Evolutionary conservation across 2,888 invertebrate species (phyloP).

Genomic region (Ariolimax columbianus): DNA sequence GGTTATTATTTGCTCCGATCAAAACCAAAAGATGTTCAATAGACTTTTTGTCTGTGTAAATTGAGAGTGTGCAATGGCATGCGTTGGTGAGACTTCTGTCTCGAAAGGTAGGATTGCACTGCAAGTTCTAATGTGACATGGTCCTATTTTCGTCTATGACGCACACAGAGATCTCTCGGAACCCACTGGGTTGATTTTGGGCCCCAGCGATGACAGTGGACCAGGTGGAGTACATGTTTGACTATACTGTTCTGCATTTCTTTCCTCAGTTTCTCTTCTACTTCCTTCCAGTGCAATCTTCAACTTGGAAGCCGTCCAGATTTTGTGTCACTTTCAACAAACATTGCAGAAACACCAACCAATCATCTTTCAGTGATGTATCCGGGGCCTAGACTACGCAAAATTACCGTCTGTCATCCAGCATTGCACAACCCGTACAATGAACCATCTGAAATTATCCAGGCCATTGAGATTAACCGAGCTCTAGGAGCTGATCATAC

Average conservation of each 20-base stretch:
- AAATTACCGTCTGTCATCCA: conserved; percentile 26
- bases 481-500: conserved; percentile 18
- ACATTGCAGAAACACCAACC: background rate
- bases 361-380: conserved; percentile 2
- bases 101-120: too few relatives aligned
- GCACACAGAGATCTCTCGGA: too few relatives aligned
- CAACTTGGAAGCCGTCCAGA: background rate
- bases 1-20: too few relatives aligned
- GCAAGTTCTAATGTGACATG: too few relatives aligned
- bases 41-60: too few relatives aligned
- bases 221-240: background rate
- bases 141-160: too few relatives aligned
- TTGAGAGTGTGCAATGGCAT: too few relatives aligned
- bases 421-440: conserved; percentile 4
- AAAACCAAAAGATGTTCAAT: too few relatives aligned
- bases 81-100: too few relatives aligned
- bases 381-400: background rate
- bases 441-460: background rate
- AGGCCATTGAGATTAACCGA: conserved; percentile 33
- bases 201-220: too few relatives aligned
- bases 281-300: background rate
- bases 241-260: background rate
- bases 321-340: background rate
- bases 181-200: too few relatives aligned
- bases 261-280: conserved; percentile 17